Evolutionary conservation across 2,113 vertebrate species (phyloP).

Genomic region (Chloroceryle aenea): DNA sequence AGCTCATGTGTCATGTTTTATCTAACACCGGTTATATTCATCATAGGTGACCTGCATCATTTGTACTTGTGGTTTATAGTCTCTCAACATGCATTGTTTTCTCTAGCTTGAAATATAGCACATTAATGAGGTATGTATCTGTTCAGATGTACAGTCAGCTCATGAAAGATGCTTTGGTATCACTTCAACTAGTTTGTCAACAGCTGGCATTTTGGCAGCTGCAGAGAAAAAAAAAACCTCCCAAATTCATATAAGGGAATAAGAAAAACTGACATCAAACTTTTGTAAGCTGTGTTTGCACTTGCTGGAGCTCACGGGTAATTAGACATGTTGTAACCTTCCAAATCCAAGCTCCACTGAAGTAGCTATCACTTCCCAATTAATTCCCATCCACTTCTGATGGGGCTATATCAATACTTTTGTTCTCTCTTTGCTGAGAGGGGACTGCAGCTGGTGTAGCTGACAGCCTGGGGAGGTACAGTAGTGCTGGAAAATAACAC

Average conservation of each 20-base stretch:
- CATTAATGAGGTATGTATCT: conserved; percentile 78
- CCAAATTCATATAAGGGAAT: neutral
- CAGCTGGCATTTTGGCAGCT: conserved; percentile 60
- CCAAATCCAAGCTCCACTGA: neutral
- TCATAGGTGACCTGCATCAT: conserved; percentile 75
- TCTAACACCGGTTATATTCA: conserved; percentile 59
- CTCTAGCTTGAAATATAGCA: conserved; percentile 73
- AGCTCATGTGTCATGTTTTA: conserved; percentile 25
- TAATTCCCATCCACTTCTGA: neutral
- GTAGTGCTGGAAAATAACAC: neutral
- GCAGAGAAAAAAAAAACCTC: conserved; percentile 12
- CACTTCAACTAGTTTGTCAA: conserved; percentile 74
- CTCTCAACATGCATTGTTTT: conserved; percentile 75
- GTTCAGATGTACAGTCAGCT: conserved; percentile 57
- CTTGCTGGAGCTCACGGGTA: neutral
- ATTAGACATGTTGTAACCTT: neutral
- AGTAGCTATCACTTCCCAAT: neutral
- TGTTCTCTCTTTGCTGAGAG: neutral
- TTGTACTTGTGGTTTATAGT: conserved; percentile 76
- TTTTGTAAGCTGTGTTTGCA: neutral
- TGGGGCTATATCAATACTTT: neutral
- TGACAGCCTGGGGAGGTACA: neutral
- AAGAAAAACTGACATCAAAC: neutral
- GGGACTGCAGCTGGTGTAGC: neutral
- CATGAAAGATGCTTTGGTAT: conserved; percentile 62